Percentiles rank a stretch among this genome's conserved stretches.
phyloP scores from a whole-genome alignment of 1,140 invertebrate genomes.

The Ostrea denselamellosa region DNA sequence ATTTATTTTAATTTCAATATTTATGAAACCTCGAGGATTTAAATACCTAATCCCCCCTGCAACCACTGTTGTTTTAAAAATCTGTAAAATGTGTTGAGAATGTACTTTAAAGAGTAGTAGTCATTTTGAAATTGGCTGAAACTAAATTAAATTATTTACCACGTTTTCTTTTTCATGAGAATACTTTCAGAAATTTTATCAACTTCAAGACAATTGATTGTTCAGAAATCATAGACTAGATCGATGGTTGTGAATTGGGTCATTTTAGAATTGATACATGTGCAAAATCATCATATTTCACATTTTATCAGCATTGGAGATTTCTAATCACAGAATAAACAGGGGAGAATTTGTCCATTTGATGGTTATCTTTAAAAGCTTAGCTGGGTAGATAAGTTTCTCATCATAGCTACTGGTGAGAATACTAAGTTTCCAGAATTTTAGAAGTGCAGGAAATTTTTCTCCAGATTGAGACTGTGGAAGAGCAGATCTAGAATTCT shows the following conservation, averaged over 20 bases:
- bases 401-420: not conserved
- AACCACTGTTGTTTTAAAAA: too few relatives aligned
- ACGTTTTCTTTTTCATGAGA: too few relatives aligned
- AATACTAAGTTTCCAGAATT: not conserved
- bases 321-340: slow-evolving; percentile 17
- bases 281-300: not conserved
- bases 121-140: too few relatives aligned
- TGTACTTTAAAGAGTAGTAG: not conserved
- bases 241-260: slow-evolving; percentile 2
- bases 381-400: slow-evolving; percentile 15
- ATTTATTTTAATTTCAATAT: not conserved
- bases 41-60: not conserved
- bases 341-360: not conserved
- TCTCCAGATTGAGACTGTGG: not conserved
- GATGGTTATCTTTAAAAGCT: not conserved
- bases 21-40: not conserved
- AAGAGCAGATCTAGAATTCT: not conserved
- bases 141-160: too few relatives aligned
- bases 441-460: not conserved
- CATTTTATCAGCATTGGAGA: not conserved
- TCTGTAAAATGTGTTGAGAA: too few relatives aligned
- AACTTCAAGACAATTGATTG: too few relatives aligned
- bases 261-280: not conserved
- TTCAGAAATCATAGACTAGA: not conserved
- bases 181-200: too few relatives aligned